Base-by-base conservation (phyloP, 30 jellyfish, hydroid and myxozoan genomes). In the Sanderia malayensis region DNA sequence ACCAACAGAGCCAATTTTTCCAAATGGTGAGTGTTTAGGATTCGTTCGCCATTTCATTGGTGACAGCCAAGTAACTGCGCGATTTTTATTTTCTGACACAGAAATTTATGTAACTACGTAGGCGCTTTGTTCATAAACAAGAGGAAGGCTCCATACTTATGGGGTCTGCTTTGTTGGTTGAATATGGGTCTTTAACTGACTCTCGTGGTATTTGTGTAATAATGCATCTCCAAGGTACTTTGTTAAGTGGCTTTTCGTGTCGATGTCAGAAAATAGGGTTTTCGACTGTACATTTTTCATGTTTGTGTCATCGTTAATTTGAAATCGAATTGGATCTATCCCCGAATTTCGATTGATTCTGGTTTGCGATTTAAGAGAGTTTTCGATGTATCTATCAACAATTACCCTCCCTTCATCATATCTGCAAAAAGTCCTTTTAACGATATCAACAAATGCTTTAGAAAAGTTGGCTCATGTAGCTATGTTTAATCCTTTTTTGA, bases 381-480 rank as follows among this genome's bases (percentile, higher is more conserved):
- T 62, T 26, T 30, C 23, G 74, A 62, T 62, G 74, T 62, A 62
- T 26, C 74, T 23, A 30, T 62, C 55, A 30, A 62, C 26, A 24
- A 62, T 62, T 18, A 49, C 64, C 24, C 64, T 49, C 64, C 64
- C 64, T 18, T 49, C 27, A 62, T 18, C 80, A 41, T 34, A 67
- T 1, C 53, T 24, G 23, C 22, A 26, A 23, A 67, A 47, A 37
- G 20, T 67, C 45, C 23, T 37, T 28, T 44, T 44, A 34, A 41
- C 30, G 41, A 44, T 44, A 23, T 46, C 26, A 55, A 46, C 62
- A 20, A 67, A 67, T 45, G 33, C 66, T 67, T 67, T 23, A 44
- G 80, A 66, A 67, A 67, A 67, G 33, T 67, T 67, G 67, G 67
- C 44, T 21, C 80, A 67, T 27, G 67, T 67, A 11, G 67, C 23